Evolutionary conservation across 2,113 vertebrate species (phyloP).

Genomic region (Pterocles gutturalis): DNA sequence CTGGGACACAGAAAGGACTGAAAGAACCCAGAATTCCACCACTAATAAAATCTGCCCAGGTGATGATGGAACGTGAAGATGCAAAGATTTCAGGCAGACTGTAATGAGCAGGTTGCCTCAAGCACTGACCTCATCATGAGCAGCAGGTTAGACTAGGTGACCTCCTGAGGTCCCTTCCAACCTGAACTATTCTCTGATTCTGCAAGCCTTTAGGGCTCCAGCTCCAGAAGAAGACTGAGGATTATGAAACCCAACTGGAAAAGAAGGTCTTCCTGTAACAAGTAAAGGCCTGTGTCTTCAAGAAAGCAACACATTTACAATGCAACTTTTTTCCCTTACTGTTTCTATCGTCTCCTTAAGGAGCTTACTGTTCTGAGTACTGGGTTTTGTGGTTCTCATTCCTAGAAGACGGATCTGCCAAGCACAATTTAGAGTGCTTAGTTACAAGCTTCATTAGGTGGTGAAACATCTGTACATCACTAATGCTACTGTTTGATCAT

Average conservation of each 20-base stretch:
- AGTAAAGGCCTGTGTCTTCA: background rate
- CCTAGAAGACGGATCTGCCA: background rate
- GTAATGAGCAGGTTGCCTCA: background rate
- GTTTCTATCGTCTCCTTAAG: background rate
- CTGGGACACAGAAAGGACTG: background rate
- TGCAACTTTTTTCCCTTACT: background rate
- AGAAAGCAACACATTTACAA: background rate
- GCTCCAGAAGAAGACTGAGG: background rate
- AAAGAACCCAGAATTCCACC: background rate
- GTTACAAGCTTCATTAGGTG: background rate
- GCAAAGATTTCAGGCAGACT: background rate
- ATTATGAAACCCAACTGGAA: background rate
- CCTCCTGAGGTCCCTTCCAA: background rate
- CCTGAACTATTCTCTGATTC: background rate
- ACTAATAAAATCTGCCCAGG: background rate
- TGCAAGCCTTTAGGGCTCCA: background rate
- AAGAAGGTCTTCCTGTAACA: background rate
- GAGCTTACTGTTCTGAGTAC: background rate
- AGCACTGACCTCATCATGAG: rapidly evolving
- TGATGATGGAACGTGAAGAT: background rate
- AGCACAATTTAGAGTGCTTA: background rate
- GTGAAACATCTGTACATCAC: background rate
- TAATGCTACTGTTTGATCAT: background rate
- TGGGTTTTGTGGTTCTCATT: background rate
- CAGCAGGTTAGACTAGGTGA: background rate